phyloP scores from a whole-genome alignment of 2,888 invertebrate species.

The Dryococelus australis region DNA sequence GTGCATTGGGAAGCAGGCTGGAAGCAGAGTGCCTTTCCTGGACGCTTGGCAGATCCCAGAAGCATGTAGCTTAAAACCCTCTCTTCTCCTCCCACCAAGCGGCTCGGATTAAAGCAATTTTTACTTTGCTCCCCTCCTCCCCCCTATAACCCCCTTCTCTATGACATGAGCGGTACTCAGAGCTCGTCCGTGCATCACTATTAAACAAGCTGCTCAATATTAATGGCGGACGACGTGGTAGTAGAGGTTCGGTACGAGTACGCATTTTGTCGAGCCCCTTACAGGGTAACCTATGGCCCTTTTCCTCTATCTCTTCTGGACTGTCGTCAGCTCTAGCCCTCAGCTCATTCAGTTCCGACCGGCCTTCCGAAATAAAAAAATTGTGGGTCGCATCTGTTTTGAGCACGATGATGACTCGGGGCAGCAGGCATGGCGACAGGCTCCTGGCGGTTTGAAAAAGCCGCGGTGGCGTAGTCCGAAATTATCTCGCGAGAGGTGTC shows the following conservation, averaged over 20 bases:
- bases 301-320: background rate
- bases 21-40: background rate
- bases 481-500: too few species aligned
- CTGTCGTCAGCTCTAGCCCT: background rate
- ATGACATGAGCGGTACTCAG: too few species aligned
- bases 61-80: background rate
- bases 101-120: conserved; percentile 1
- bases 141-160: background rate
- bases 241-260: background rate
- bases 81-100: background rate
- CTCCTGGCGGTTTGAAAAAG: too few species aligned
- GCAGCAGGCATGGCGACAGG: too few species aligned
- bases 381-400: too few species aligned
- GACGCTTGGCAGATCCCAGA: background rate
- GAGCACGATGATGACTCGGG: too few species aligned
- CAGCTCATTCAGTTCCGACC: background rate
- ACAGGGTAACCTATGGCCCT: background rate
- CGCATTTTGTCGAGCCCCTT: background rate
- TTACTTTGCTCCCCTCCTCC: background rate
- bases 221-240: background rate
- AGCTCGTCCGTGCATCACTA: background rate
- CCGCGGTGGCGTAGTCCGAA: too few species aligned
- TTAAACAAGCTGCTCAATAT: background rate
- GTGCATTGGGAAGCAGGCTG: background rate
- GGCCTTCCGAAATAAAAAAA: too few species aligned